Percentiles rank a stretch among this genome's conserved stretches.
These are phyloP conservation scores for Microplitis manilae DNA, from an alignment of 2,888 invertebrate species.

Conservation along the genomic window DNA sequence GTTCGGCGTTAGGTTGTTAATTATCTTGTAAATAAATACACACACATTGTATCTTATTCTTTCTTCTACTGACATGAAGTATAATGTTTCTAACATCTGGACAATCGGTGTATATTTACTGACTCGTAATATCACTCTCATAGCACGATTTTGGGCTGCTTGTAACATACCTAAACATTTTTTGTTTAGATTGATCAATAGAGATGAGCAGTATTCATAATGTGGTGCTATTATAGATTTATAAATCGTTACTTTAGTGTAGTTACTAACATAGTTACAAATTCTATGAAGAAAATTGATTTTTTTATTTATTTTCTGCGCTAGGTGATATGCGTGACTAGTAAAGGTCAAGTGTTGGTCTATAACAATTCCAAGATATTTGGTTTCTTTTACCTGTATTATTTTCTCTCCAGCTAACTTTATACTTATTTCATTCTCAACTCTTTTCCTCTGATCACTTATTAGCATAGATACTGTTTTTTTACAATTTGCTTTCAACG, in stretches of 20 bases:
- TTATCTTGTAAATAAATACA: conserved; percentile 31
- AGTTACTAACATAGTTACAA: conserved; percentile 22
- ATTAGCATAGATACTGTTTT: conserved; percentile 38
- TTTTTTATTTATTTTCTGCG: conserved; percentile 42
- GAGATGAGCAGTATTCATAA: conserved; percentile 40
- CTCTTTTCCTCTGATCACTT: conserved; percentile 32
- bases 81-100: conserved; percentile 28
- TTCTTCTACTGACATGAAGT: conserved; percentile 35
- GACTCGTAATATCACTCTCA: conserved; percentile 32
- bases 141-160: conserved; percentile 36
- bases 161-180: conserved; percentile 19
- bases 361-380: conserved; percentile 39
- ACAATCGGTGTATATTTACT: conserved; percentile 30
- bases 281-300: conserved; percentile 39
- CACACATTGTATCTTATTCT: conserved; percentile 32
- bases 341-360: conserved; percentile 28
- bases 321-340: conserved; percentile 32
- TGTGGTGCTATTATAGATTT: conserved; percentile 44
- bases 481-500: conserved; percentile 37
- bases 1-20: conserved; percentile 11
- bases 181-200: conserved; percentile 29
- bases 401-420: conserved; percentile 26
- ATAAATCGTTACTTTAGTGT: conserved; percentile 35
- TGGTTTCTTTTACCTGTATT: conserved; percentile 23
- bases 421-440: conserved; percentile 20